These are phyloP conservation scores for Mugil cephalus DNA, from an alignment of 2,113 vertebrate genomes.

Conservation along the genomic window DNA sequence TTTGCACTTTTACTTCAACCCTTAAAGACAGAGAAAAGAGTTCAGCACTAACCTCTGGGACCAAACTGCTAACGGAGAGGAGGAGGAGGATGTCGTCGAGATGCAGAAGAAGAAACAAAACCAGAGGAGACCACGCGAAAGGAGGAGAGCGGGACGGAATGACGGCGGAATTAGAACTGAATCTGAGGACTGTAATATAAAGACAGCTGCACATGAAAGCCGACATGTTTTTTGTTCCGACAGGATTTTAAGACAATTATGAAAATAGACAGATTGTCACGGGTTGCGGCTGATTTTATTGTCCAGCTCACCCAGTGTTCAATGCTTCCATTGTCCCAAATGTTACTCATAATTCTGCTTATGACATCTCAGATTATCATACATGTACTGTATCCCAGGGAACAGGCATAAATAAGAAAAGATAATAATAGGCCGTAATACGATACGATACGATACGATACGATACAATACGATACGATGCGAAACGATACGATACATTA, in stretches of 20 bases:
- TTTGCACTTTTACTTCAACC: neutral
- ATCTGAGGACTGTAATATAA: neutral
- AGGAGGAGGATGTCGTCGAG: neutral
- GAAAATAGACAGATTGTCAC: neutral
- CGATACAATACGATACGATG: too few relatives aligned
- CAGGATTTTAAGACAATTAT: neutral
- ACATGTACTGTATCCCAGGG: too few relatives aligned
- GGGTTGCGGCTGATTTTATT: too few relatives aligned
- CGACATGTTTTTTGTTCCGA: neutral
- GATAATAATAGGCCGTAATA: too few relatives aligned
- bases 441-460: too few relatives aligned
- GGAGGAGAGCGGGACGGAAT: constrained; percentile 1
- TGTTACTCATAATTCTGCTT: too few relatives aligned
- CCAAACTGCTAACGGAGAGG: neutral
- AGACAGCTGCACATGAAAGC: neutral
- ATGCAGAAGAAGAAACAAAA: neutral
- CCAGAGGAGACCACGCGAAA: neutral
- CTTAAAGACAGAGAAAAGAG: neutral
- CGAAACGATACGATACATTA: too few relatives aligned
- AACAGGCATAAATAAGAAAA: too few relatives aligned
- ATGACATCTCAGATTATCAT: too few relatives aligned
- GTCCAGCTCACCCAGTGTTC: too few relatives aligned
- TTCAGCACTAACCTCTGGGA: neutral
- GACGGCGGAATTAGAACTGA: constrained; percentile 5
- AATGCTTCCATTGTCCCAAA: too few relatives aligned